Conservation (phyloP, 1,140 invertebrate genomes). For the Orchesella cincta region DNA sequence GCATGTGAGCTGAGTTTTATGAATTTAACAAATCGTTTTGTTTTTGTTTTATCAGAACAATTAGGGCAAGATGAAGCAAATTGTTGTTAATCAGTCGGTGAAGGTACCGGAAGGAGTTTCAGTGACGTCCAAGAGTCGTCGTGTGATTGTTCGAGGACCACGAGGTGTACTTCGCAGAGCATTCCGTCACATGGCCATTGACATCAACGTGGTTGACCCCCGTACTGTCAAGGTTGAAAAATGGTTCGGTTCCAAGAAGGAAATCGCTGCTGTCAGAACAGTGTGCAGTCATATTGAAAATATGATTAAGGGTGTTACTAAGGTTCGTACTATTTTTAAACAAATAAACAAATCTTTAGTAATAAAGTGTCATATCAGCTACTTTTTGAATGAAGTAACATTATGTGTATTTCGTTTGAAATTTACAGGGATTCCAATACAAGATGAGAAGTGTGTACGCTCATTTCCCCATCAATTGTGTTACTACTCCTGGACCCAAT, state of each 20-base stretch:
- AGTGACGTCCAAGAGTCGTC: slow-evolving; percentile 82
- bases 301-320: slow-evolving; percentile 90
- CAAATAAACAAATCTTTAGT: neutral
- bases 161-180: slow-evolving; percentile 82
- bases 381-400: too few species aligned
- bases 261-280: slow-evolving; percentile 95
- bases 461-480: slow-evolving; percentile 99
- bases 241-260: slow-evolving; percentile 98
- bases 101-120: slow-evolving; percentile 86
- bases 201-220: slow-evolving; percentile 70
- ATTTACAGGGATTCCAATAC: slow-evolving; percentile 88
- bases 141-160: slow-evolving; percentile 92
- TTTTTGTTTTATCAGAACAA: neutral
- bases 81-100: slow-evolving; percentile 88
- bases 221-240: slow-evolving; percentile 87
- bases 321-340: slow-evolving; percentile 62
- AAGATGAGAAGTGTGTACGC: slow-evolving; percentile 99
- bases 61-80: slow-evolving; percentile 86
- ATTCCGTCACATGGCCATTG: slow-evolving; percentile 93
- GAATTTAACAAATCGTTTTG: neutral
- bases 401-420: slow-evolving; percentile 13
- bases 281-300: slow-evolving; percentile 99
- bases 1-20: neutral
- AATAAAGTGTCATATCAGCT: too few species aligned
- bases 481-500: slow-evolving; percentile 89